These are phyloP conservation scores for Malurus melanocephalus DNA, from an alignment of 2,113 vertebrate genomes.

Conservation along the genomic window DNA sequence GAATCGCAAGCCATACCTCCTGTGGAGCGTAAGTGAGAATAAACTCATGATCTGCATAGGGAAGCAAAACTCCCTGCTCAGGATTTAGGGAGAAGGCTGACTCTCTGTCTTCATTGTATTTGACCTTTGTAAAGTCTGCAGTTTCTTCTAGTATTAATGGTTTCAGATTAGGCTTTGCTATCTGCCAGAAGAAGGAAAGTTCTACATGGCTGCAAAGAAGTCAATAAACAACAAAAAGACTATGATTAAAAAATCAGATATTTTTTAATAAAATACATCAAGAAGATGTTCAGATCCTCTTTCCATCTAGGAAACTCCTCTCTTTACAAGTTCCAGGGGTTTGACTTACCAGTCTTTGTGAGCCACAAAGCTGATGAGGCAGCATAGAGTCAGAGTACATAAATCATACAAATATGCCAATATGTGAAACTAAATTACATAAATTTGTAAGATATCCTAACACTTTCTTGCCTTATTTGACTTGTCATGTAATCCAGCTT, in stretches of 20 bases:
- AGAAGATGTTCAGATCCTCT: neutral
- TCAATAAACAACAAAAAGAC: neutral
- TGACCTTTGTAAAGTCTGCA: constrained; percentile 39
- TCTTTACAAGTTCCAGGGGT: neutral
- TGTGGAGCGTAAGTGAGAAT: constrained; percentile 80
- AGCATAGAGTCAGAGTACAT: neutral
- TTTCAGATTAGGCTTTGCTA: constrained; percentile 81
- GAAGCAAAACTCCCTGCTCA: constrained; percentile 70
- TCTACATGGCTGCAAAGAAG: constrained; percentile 79
- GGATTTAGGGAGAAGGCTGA: constrained; percentile 82
- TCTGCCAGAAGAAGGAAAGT: constrained; percentile 88
- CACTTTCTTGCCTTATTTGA: neutral
- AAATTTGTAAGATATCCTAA: neutral
- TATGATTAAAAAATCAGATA: neutral
- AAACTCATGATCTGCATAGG: constrained; percentile 79
- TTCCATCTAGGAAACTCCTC: neutral
- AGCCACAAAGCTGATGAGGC: neutral
- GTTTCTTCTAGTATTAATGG: constrained; percentile 60
- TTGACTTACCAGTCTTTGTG: neutral
- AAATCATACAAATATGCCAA: neutral
- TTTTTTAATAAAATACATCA: neutral
- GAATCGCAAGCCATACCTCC: constrained; percentile 72
- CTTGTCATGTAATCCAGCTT: neutral
- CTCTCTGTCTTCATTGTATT: constrained; percentile 66
- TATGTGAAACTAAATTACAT: neutral